These are phyloP conservation scores for Centroberyx gerrardi DNA, from an alignment of 2,797 vertebrate species.

Conservation along the genomic window DNA sequence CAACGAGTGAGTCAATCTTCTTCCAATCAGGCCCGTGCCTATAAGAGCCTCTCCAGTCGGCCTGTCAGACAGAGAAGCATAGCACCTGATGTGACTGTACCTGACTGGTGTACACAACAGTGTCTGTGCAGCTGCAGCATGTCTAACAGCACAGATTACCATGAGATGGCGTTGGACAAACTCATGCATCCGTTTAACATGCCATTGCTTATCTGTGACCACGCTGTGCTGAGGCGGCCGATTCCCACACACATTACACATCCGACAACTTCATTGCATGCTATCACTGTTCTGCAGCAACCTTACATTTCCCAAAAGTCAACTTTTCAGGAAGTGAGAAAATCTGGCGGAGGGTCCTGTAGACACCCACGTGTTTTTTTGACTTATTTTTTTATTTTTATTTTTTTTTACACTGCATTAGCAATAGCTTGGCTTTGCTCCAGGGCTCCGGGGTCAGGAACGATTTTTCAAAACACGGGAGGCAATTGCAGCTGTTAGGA, in stretches of 20 bases:
- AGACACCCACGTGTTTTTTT: slow-evolving; percentile 26
- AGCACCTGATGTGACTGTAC: slow-evolving; percentile 42
- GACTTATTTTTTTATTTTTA: background rate
- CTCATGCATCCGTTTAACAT: slow-evolving; percentile 29
- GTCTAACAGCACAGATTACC: slow-evolving; percentile 31
- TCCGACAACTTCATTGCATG: background rate
- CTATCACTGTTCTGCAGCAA: slow-evolving; percentile 1
- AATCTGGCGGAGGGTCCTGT: slow-evolving; percentile 15
- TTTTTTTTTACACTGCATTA: slow-evolving; percentile 7
- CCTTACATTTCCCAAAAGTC: slow-evolving; percentile 28
- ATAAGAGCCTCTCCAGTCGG: slow-evolving; percentile 44
- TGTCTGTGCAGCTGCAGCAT: slow-evolving; percentile 1
- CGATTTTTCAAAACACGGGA: slow-evolving; percentile 1
- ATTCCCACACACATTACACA: background rate
- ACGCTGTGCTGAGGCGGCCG: background rate
- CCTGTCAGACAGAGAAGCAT: slow-evolving; percentile 24
- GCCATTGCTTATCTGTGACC: slow-evolving; percentile 10
- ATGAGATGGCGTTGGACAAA: slow-evolving; percentile 4
- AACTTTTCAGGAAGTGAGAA: slow-evolving; percentile 49
- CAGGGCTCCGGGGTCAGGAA: background rate
- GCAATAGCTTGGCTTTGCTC: slow-evolving; percentile 23
- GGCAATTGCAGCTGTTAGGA: slow-evolving; percentile 39
- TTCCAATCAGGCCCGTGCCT: slow-evolving; percentile 17
- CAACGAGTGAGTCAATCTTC: slow-evolving; percentile 7
- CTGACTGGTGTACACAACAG: slow-evolving; percentile 28